These are phyloP conservation scores for Papilio glaucus DNA, from an alignment of 1,140 invertebrate genomes.

Conservation along the genomic window DNA sequence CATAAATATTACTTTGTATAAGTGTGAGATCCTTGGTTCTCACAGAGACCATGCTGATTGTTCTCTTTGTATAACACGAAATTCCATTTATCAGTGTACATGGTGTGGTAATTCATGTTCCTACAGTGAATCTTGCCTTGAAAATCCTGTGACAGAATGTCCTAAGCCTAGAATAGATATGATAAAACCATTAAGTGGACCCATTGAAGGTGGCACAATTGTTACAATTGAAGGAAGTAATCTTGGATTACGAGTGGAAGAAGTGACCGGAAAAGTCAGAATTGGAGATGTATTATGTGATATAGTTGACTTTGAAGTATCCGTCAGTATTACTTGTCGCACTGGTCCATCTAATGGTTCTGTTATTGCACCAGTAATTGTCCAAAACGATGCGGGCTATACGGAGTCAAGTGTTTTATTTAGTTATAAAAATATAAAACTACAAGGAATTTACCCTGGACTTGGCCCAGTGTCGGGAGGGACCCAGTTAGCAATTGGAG, in stretches of 20 bases:
- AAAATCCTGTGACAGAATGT: constrained; percentile 90
- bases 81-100: constrained; percentile 94
- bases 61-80: constrained; percentile 95
- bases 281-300: constrained; percentile 95
- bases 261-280: constrained; percentile 95
- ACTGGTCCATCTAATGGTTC: constrained; percentile 91
- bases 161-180: constrained; percentile 96
- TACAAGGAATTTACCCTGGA: constrained; percentile 92
- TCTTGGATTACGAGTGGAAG: constrained; percentile 94
- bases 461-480: constrained; percentile 97
- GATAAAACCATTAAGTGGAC: constrained; percentile 97
- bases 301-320: constrained; percentile 95
- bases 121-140: constrained; percentile 91
- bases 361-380: constrained; percentile 91
- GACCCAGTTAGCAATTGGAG: constrained; percentile 94
- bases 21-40: constrained; percentile 96
- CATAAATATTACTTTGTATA: constrained; percentile 95
- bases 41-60: constrained; percentile 96
- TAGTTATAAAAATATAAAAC: constrained; percentile 93
- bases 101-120: constrained; percentile 96
- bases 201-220: constrained; percentile 97
- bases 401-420: constrained; percentile 95
- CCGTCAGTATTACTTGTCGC: constrained; percentile 94
- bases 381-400: constrained; percentile 94
- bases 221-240: constrained; percentile 98